Evolutionary conservation across 2,113 vertebrate species (phyloP), one percentile per base, ranked within the genome.

Genomic region (Thymallus thymallus): DNA sequence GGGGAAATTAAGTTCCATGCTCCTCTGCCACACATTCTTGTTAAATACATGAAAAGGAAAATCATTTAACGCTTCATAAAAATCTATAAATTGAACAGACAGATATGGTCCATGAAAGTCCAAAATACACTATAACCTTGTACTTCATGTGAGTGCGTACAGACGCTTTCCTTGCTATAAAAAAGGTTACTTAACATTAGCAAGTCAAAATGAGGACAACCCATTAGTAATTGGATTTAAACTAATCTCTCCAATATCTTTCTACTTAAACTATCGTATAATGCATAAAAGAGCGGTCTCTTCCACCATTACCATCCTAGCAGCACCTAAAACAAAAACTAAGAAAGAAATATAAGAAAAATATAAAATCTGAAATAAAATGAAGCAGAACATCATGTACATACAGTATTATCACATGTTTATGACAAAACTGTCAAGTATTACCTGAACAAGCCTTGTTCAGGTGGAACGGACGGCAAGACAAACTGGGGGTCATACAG

Each of bases 401-500:
- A 60, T 60, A 60, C 9, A n/a, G 2, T 60, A 22, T 23, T 22
- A 60, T 60, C 9, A 41, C 10, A 41, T 41, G 10, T 60, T 51
- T 9, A 60, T 60, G 18, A 68, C 10, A 46, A 30, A 16, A 3
- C 16, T 6, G 56, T 60, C 56, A 66, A 65, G 18, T 10, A 41
- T 41, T 41, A 41, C 35, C 9, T 41, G 35, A 10, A 41, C 35
- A 41, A 41, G 35, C 35, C 35, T 41, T 41, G 35, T 66, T 32
- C 26, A 66, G 29, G 26, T 24, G 14, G 63, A 16, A 18, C 48
- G 14, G 48, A 51, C 1, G 1, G 48, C 5, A 66, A 66, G 18
- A 32, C 18, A 22, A 68, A 68, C 35, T 22, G 23, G 3, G 20
- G 87, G 89, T 88, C 80, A 73, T 71, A 76, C 4, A n/a, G 73